Percentiles rank a stretch among this genome's conserved stretches.
These are phyloP conservation scores for Alethe castanea DNA, from an alignment of 2,113 vertebrate genomes.

Conservation along the genomic window DNA sequence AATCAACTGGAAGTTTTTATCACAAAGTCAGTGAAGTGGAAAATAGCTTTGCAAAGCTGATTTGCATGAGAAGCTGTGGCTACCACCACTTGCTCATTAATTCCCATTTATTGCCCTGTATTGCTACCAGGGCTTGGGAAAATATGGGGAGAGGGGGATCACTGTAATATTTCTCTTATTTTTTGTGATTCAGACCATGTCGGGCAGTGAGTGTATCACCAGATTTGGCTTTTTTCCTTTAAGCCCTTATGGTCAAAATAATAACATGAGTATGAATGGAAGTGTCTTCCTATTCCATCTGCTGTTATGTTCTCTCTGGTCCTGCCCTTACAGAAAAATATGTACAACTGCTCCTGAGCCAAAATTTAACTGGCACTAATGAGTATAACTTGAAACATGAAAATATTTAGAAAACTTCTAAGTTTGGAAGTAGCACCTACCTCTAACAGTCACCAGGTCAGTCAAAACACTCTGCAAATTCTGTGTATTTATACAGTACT, in stretches of 20 bases:
- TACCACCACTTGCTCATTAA: background rate
- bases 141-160: background rate
- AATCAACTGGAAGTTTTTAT: background rate
- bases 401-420: conserved; percentile 12
- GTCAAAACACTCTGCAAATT: background rate
- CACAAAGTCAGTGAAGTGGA: background rate
- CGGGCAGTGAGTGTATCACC: background rate
- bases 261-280: background rate
- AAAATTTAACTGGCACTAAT: background rate
- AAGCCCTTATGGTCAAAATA: background rate
- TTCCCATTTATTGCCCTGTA: background rate
- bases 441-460: background rate
- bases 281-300: background rate
- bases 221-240: background rate
- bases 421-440: conserved; percentile 16
- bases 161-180: background rate
- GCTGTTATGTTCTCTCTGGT: background rate
- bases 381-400: background rate
- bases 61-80: background rate
- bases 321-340: background rate
- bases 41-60: background rate
- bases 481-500: background rate
- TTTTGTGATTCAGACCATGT: background rate
- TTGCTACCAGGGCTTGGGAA: background rate
- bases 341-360: background rate